Evolutionary conservation across 1,140 invertebrate genomes (phyloP).

Genomic region (Bombus pascuorum): DNA sequence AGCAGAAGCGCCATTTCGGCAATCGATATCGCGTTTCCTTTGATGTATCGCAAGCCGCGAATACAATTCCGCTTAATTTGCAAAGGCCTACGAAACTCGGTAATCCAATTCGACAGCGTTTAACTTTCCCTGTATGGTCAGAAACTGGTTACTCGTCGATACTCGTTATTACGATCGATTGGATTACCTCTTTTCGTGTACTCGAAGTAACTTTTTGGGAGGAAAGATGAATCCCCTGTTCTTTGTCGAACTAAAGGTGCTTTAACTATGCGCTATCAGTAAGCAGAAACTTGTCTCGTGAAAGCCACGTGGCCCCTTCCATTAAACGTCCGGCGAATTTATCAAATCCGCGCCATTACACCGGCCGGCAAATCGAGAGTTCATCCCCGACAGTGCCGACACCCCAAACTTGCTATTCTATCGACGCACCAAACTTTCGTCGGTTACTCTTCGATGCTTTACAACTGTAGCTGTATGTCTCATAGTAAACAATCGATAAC

Average conservation of each 20-base stretch:
- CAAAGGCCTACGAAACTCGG: accelerated
- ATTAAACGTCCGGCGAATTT: constrained; percentile 38
- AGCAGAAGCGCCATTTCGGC: neutral
- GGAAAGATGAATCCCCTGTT: no score
- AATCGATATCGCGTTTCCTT: neutral
- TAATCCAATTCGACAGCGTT: neutral
- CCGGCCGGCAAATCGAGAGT: constrained; percentile 32
- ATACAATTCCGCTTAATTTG: neutral
- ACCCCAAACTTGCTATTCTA: constrained; percentile 9
- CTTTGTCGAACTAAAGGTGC: neutral
- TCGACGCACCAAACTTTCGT: neutral
- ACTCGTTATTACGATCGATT: neutral
- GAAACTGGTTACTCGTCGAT: neutral
- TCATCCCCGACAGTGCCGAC: neutral
- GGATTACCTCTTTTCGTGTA: neutral
- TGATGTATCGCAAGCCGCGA: neutral
- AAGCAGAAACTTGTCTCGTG: constrained; percentile 31
- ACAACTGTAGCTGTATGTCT: neutral
- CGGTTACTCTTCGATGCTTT: neutral
- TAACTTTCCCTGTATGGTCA: neutral
- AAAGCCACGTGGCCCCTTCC: constrained; percentile 15
- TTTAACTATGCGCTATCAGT: neutral
- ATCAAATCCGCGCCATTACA: constrained; percentile 31
- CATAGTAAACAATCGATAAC: constrained; percentile 12
- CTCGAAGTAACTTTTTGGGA: neutral